Base-by-base conservation (phyloP, 2,113 vertebrate species). In the Lutjanus erythropterus region DNA sequence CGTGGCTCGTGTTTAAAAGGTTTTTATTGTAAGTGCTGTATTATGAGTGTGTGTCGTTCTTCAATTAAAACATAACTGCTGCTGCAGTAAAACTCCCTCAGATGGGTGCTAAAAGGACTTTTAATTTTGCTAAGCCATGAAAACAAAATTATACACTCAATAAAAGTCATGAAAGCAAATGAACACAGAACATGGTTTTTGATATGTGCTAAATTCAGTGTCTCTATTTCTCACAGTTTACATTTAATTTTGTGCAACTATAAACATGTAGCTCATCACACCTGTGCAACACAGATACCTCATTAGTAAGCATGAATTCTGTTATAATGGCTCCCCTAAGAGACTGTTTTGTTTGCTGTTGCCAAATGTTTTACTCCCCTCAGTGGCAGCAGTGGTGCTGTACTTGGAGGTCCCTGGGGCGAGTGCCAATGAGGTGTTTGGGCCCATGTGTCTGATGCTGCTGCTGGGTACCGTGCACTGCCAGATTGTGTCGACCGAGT, bases 401-500 rank as follows among this genome's bases (percentile, higher is more conserved):
- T 98, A 97, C 80, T 85, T 95, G 70, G 88, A 97, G 93, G 93
- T 97, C 86, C 97, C 97, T 0, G 93, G 91, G 62, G 97, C 96
- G 70, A 96, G 89, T 56, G 91, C 94, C n/a, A 99, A 96, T 41
- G 98, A 99, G 81, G 94, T 97, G 29, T 88, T 97, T 56, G 97
- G 96, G 62, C 97, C 98, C 4, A 88, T 98, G 96, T 99, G 96
- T 94, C 96, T 99, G 62, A 97, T 99, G 98, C 92, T 99, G 58
- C 95, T 99, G 76, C 95, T 99, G 95, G 98, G 98, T 4, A 99
- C 97, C 0, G 97, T 99, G 68, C 98, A 99, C 94, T 99, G 98
- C 86, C 98, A 99, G 72, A 99, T 99, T 19, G 98, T 99, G 87
- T 99, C 98, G 21, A 98, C 98, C 0, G 97, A 97, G 93, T 92